Evolutionary conservation across 2,113 vertebrate genomes (phyloP).

Genomic region (Oncorhynchus masou): DNA sequence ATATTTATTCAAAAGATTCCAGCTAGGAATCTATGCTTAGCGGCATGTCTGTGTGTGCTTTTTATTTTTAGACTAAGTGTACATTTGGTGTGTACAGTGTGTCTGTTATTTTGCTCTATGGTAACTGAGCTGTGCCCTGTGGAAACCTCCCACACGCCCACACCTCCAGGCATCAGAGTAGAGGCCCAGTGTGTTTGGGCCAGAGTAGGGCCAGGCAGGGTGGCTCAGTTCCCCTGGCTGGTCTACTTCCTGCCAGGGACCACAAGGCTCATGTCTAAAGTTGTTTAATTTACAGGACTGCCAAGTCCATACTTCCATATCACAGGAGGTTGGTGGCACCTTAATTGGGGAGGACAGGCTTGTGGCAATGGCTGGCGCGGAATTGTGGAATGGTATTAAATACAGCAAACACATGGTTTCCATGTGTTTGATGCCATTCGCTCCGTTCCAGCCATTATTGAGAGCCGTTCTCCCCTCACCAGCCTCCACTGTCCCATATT

Average conservation of each 20-base stretch:
- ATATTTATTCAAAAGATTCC: background rate
- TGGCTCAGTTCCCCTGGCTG: constrained; percentile 45
- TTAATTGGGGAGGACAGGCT: too few relatives aligned
- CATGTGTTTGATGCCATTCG: too few relatives aligned
- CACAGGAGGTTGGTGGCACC: too few relatives aligned
- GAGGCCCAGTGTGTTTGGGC: constrained; percentile 60
- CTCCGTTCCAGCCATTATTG: too few relatives aligned
- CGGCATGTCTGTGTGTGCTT: constrained; percentile 15
- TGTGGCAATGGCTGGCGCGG: too few relatives aligned
- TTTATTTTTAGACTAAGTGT: constrained; percentile 11
- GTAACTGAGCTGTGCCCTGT: constrained; percentile 53
- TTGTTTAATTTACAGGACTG: constrained; percentile 43
- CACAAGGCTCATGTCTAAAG: constrained; percentile 36
- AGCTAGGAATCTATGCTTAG: background rate
- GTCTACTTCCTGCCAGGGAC: constrained; percentile 66
- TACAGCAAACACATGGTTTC: too few relatives aligned
- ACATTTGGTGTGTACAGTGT: constrained; percentile 27
- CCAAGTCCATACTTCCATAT: constrained; percentile 4
- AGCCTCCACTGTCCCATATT: constrained; percentile 1
- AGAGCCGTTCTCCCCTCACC: too few relatives aligned
- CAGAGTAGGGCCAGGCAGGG: constrained; percentile 27
- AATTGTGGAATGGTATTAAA: too few relatives aligned
- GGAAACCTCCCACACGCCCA: constrained; percentile 55
- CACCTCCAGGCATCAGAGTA: constrained; percentile 52
- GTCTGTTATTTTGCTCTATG: constrained; percentile 61